Conservation (phyloP, 2,888 invertebrate genomes). For the Euphydryas editha region DNA sequence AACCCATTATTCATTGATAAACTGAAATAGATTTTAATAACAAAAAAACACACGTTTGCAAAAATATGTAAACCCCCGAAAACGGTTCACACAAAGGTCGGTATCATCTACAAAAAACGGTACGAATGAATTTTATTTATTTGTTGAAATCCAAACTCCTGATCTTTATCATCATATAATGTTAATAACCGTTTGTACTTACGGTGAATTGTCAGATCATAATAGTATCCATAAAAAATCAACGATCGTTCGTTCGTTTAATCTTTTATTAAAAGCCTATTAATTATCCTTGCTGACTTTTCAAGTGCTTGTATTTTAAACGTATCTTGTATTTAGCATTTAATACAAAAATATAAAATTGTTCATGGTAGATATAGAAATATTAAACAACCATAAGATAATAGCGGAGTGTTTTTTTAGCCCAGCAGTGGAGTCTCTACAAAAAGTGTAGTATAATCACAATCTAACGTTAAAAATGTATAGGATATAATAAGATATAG, state of each 20-base stretch:
- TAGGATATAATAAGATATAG: too few species aligned
- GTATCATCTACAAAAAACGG: not conserved
- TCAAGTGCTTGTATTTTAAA: too few species aligned
- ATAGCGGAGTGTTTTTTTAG: too few species aligned
- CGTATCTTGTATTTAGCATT: too few species aligned
- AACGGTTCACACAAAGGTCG: not conserved
- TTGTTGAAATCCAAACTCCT: not conserved
- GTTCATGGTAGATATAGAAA: too few species aligned
- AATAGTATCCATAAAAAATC: not conserved
- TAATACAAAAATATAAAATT: too few species aligned
- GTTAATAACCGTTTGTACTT: not conserved
- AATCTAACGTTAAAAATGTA: too few species aligned
- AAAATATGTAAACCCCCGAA: slow-evolving; percentile 5
- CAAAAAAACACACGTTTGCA: not conserved
- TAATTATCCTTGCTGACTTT: too few species aligned
- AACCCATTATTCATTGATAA: not conserved
- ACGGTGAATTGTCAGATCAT: not conserved
- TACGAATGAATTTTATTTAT: not conserved
- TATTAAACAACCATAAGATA: too few species aligned
- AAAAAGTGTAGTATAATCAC: too few species aligned
- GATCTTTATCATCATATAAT: not conserved
- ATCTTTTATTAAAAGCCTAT: too few species aligned
- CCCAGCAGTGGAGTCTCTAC: too few species aligned
- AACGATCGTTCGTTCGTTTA: not conserved
- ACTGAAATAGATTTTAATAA: not conserved